Percentiles rank a stretch among this genome's conserved stretches.
These are phyloP conservation scores for Telenomus remus DNA, from an alignment of 1,140 invertebrate genomes.

Conservation along the genomic window DNA sequence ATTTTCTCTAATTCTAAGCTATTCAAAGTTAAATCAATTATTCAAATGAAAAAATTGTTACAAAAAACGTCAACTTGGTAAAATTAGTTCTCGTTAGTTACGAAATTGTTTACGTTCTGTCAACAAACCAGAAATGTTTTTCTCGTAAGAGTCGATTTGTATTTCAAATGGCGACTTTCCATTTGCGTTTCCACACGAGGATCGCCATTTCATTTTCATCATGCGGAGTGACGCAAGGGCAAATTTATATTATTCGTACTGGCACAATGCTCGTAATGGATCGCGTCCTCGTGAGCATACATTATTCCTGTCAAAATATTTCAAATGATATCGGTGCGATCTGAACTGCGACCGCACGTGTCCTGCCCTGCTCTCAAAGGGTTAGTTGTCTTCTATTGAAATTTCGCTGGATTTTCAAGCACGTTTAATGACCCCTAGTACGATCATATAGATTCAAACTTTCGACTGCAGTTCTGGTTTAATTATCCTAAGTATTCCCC, in stretches of 20 bases:
- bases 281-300: not conserved
- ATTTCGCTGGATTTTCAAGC: conserved; percentile 21
- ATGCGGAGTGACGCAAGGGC: not conserved
- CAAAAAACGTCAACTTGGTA: no score
- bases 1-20: no score
- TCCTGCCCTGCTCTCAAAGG: conserved; percentile 9
- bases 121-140: no score
- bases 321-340: conserved; percentile 13
- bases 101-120: no score
- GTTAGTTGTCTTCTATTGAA: conserved; percentile 34
- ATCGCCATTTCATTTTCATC: not conserved
- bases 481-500: conserved; percentile 19
- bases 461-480: conserved; percentile 8
- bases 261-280: conserved; percentile 3
- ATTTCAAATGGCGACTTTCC: conserved; percentile 8
- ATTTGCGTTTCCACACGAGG: conserved; percentile 1
- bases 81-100: no score
- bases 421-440: conserved; percentile 26
- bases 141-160: not conserved
- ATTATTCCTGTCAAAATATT: conserved; percentile 22
- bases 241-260: conserved; percentile 5
- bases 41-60: no score
- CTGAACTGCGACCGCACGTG: conserved; percentile 12
- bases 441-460: conserved; percentile 13
- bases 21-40: no score